Base-by-base conservation (phyloP, 2,113 vertebrate species). In the Menidia beryllina region DNA sequence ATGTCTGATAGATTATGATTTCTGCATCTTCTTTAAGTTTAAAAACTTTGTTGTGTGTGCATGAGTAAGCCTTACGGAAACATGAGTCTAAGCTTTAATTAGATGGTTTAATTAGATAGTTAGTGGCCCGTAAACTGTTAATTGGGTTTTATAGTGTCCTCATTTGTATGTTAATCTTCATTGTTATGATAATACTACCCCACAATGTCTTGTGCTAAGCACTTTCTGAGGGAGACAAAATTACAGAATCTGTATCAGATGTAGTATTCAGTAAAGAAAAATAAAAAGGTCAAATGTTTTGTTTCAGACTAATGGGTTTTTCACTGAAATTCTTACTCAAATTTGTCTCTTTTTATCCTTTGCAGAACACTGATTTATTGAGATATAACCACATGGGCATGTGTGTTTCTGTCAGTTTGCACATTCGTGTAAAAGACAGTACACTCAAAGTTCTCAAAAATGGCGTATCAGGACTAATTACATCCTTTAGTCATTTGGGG, bases 71-170 rank as follows among this genome's bases (percentile, higher is more conserved):
- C 47, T 84, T 49, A 36, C 20, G 21, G 23, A 58, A 61, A 54
- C 50, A 54, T 41, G 49, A 68, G 65, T 39, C 63, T 57, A 27
- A 49, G 47, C 39, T 77, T 82, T 83, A 72, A 86, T 83, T 68
- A 75, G 75, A 66, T 81, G 43, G 34, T 69, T 77, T 85, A 82
- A 82, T 89, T 79, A 84, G 77, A 87, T 82, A 79, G 69, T 72
- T 77, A 82, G 63, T 86, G 72, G 78, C 67, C 83, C 75, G 75
- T 85, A 83, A 86, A 89, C 70, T 77, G 57, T 69, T 74, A 60
- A 45, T 47, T 51, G 71, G 56, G 63, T 41, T 85, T 85, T 80
- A 84, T 54, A 45, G 76, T 79, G 73, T 50, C 57, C 79, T 73
- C 73, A 83, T 88, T 87, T 81, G 63, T 78, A 86, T 85, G 78